Evolutionary conservation across 2,113 vertebrate species (phyloP), one percentile per base, ranked within the genome.

Genomic region (Lepisosteus oculatus): DNA sequence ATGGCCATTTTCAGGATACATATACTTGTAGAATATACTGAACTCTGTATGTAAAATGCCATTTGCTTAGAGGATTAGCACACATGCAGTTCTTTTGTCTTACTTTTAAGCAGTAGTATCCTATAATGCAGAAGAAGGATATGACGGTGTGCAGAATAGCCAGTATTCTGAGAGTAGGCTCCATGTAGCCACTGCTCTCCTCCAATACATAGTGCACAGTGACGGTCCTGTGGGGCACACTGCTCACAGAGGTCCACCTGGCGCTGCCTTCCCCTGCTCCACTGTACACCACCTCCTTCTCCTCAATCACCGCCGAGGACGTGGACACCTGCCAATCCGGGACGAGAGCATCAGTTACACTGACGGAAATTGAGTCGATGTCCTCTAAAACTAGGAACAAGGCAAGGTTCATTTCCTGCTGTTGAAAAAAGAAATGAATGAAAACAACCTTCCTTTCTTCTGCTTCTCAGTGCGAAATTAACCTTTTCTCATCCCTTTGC

Each of bases 181-280:
- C 97, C 97, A 99, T 99, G 86, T 99, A 99, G 8, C 97, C 97
- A 3, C 93, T 99, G 86, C 96, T 98, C 84, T 99, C 97, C 83
- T 99, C 95, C 74, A 99, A 85, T 2, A 99, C 95, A 0, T 96
- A 99, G 61, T 95, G 95, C 3, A 98, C 95, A 0, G 93, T 90
- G 1, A 93, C 88, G 0, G 91, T 82, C 3, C 80, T 65, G 14
- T 87, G 79, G 0, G 79, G 74, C 15, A 78, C 67, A 0, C 76
- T 81, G 62, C 88, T 90, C 69, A 88, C 72, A 67, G 67, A 82
- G 73, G 79, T 83, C 74, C 83, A 42, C 43, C 7, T 79, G 43
- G 62, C 77, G 56, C 13, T 86, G 80, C 83, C 85, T 43, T 69
- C 81, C 68, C 79, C 69, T 55, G 80, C 83, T 55, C 67, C 74